phyloP scores from a whole-genome alignment of 2,797 vertebrate genomes.

The Aeoliscus strigatus region DNA sequence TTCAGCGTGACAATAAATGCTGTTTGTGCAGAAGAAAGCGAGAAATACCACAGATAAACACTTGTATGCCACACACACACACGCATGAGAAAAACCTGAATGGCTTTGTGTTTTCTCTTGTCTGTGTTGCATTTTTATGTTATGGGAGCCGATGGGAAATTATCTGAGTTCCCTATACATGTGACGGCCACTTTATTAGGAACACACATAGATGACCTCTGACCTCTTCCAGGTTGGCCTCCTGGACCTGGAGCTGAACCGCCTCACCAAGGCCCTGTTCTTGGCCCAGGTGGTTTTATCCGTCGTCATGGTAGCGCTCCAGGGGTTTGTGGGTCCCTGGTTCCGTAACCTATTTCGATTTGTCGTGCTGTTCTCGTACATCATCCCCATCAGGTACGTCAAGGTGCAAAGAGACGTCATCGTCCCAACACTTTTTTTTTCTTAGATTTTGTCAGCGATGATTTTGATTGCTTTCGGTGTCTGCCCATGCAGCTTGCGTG shows the following conservation, averaged over 20 bases:
- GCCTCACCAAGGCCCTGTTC: constrained; percentile 94
- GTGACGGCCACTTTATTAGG: no score
- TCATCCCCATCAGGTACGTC: constrained; percentile 94
- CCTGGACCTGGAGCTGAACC: constrained; percentile 93
- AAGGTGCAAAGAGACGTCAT: neutral
- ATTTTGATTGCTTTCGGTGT: no score
- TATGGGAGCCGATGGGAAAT: no score
- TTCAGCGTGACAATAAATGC: constrained; percentile 29
- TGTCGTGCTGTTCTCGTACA: constrained; percentile 95
- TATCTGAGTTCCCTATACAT: no score
- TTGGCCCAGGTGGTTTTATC: constrained; percentile 89
- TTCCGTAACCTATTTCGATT: constrained; percentile 93
- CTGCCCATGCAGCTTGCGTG: constrained; percentile 79
- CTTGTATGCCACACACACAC: constrained; percentile 31
- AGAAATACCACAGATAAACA: constrained; percentile 1
- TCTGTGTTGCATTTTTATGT: no score
- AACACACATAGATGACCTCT: constrained; percentile 1
- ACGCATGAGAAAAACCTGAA: constrained; percentile 59
- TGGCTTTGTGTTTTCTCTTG: constrained; percentile 17
- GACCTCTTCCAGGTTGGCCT: constrained; percentile 81
- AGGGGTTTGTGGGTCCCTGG: constrained; percentile 93
- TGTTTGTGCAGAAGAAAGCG: constrained; percentile 23
- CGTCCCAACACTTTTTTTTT: no score
- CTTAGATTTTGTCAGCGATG: no score
- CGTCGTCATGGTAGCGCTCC: constrained; percentile 88